Base-by-base conservation (phyloP, 2,888 invertebrate species). In the Cantharis rustica region DNA sequence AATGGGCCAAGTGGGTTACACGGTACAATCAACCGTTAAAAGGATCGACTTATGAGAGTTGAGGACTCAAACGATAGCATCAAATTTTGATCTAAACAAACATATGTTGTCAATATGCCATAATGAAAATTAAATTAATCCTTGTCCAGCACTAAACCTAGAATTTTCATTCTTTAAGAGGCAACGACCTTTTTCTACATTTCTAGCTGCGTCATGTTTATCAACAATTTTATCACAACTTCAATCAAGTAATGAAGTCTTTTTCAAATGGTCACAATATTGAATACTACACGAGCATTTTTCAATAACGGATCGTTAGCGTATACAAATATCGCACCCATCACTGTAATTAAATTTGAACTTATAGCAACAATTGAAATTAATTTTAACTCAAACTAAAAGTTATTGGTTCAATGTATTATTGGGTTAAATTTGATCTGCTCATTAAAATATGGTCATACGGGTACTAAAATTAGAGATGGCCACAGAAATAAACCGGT, bases 11-110 rank as follows among this genome's bases (percentile, higher is more conserved):
- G 74, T 77, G 71, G 77, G 77, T 69, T 73, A 68, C 77, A 71
- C 77, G 68, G 74, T 74, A 77, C 73, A 77, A 74, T 77, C 71
- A 74, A 77, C 77, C 74, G 77, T 77, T 77, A 76, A 71, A 68
- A 47, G n/a, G 16, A 66, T 66, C n/a, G 20, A 66, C 64, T 20
- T 66, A 66, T 3, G 31, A 61, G 26, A 26, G 68, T 31, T 31
- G 62, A 72, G 70, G 71, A 64, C 63, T 23, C 31, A 72, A 75
- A 72, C 72, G 76, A 69, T 62, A 72, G 61, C 66, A 73, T 73
- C 47, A 27, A 47, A 47, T 47, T 47, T 47, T 47, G 5, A 47
- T 47, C 47, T 62, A 76, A 27, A 63, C 26, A 11, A 15, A 20
- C 11, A n/a, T n/a, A n/a, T n/a, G 71, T 16, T 64, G 62, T 71